Conservation (phyloP, 2,888 invertebrate species). For the Galerucella calmariensis region DNA sequence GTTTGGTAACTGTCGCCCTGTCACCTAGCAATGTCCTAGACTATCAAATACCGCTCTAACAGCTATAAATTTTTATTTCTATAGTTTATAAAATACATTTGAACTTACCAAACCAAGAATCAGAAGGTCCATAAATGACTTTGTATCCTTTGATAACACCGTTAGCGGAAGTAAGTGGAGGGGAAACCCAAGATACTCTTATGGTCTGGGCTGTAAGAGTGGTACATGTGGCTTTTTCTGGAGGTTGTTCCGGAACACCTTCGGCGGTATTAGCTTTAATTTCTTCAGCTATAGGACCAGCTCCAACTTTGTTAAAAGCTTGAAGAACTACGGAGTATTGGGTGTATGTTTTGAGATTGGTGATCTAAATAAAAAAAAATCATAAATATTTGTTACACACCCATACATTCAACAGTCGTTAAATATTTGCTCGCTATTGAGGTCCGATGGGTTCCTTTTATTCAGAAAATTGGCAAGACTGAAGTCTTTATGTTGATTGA, state of each 20-base stretch:
- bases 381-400: neutral
- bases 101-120: conserved; percentile 86
- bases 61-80: neutral
- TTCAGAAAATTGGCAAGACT: no score
- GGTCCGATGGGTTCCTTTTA: no score
- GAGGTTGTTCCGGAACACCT: conserved; percentile 91
- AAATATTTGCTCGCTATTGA: no score
- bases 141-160: conserved; percentile 97
- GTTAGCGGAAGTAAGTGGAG: conserved; percentile 90
- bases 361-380: conserved; percentile 47
- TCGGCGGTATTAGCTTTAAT: conserved; percentile 93
- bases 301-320: conserved; percentile 93
- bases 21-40: no score
- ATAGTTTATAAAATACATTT: neutral
- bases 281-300: conserved; percentile 91
- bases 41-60: no score
- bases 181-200: conserved; percentile 93
- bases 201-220: conserved; percentile 95
- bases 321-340: conserved; percentile 96
- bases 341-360: conserved; percentile 81
- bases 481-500: no score
- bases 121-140: conserved; percentile 90
- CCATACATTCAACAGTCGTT: no score
- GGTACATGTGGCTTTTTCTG: conserved; percentile 91
- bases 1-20: no score